Percentiles rank a stretch among this genome's conserved stretches.
phyloP scores from a whole-genome alignment of 2,888 invertebrate genomes.

The Mamestra brassicae region DNA sequence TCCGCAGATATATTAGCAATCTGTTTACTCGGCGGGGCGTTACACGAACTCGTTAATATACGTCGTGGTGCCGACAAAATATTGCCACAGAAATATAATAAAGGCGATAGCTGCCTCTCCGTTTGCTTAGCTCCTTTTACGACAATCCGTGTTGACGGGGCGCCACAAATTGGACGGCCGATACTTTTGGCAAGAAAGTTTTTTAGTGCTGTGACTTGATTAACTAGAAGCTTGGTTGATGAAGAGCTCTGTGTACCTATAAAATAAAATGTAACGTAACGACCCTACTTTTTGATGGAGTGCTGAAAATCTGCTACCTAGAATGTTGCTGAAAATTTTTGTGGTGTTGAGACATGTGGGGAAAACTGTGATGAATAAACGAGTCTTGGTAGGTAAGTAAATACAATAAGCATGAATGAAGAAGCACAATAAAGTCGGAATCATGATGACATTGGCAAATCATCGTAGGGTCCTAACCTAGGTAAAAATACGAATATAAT shows the following conservation, averaged over 20 bases:
- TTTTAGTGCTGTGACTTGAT: constrained; percentile 55
- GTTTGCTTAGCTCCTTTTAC: constrained; percentile 66
- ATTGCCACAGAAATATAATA: constrained; percentile 78
- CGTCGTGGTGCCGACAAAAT: constrained; percentile 76
- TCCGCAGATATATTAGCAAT: constrained; percentile 78
- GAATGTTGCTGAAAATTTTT: constrained; percentile 2
- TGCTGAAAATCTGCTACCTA: constrained; percentile 12
- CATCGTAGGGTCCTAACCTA: neutral
- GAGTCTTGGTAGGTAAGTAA: neutral
- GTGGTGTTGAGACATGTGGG: neutral
- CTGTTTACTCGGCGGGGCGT: constrained; percentile 81
- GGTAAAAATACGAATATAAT: too few relatives aligned
- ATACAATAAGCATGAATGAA: neutral
- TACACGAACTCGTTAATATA: constrained; percentile 80
- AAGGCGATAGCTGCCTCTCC: constrained; percentile 65
- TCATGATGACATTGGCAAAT: too few relatives aligned
- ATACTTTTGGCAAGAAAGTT: constrained; percentile 62
- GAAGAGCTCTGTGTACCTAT: constrained; percentile 40
- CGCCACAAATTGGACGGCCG: constrained; percentile 59
- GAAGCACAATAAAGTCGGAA: neutral
- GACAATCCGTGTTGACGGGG: constrained; percentile 64
- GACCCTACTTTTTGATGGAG: constrained; percentile 14
- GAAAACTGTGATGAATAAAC: neutral
- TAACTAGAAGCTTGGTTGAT: constrained; percentile 37
- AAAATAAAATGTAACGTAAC: constrained; percentile 48